Evolutionary conservation across 2,797 vertebrate genomes (phyloP).

Genomic region (Carapus acus): DNA sequence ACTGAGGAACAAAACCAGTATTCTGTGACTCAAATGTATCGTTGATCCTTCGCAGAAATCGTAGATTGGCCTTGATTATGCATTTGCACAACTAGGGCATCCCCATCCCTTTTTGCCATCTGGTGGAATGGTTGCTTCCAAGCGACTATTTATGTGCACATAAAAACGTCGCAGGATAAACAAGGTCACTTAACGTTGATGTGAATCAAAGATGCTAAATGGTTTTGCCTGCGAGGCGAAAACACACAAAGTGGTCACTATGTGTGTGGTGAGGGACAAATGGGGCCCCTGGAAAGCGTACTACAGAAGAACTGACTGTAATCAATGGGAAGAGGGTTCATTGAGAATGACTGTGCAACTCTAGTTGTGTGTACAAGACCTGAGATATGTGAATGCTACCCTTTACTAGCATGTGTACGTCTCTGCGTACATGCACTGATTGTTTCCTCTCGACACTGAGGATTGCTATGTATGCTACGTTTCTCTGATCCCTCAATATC

Average conservation of each 20-base stretch:
- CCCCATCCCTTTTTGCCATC: not conserved
- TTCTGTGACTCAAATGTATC: too few relatives aligned
- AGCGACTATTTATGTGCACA: not conserved
- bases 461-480: too few relatives aligned
- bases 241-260: not conserved
- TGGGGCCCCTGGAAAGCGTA: not conserved
- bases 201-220: not conserved
- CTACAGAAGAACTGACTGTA: conserved; percentile 3
- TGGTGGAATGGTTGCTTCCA: not conserved
- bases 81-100: not conserved
- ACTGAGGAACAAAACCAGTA: too few relatives aligned
- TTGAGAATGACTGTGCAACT: conserved; percentile 1
- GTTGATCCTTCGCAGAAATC: too few relatives aligned
- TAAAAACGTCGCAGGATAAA: not conserved
- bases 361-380: not conserved
- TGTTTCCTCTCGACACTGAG: conserved; percentile 2
- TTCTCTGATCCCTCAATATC: conserved; percentile 7
- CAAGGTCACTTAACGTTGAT: not conserved
- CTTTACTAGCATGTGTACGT: too few relatives aligned
- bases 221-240: not conserved
- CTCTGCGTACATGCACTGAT: conserved; percentile 2
- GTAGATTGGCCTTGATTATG: too few relatives aligned
- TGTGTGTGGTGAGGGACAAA: not conserved
- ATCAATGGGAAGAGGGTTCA: conserved; percentile 7
- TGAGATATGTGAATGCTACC: not conserved